Evolutionary conservation across 2,888 invertebrate genomes (phyloP), one percentile per base, ranked within the genome.

Genomic region (Nebria salina): DNA sequence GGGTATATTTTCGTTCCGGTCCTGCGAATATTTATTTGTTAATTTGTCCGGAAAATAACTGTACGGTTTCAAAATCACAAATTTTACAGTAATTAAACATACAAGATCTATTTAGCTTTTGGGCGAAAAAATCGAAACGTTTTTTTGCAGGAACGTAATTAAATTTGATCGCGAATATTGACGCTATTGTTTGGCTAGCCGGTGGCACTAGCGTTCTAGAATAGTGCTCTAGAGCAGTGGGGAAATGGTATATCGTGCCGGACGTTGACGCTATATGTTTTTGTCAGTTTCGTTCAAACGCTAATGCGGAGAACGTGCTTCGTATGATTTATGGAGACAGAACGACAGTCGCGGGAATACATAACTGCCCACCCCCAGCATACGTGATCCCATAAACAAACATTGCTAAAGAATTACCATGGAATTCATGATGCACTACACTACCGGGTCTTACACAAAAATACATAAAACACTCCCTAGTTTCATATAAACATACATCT

Each of bases 251-350:
- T 11, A 15, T 9, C 54, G 66, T 79, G 74, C 74, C 15, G 79
- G 66, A 73, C 54, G 72, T 73, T 73, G 65, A 7, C 15, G 79
- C 43, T 74, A 79, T 79, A 79, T 75, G 73, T 79, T 79, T 79
- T 79, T 79, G 79, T 79, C 79, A 79, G 75, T 79, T 79, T 79
- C 74, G 73, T 79, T 74, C 65, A 79, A 74, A 74, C 43, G 74
- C 75, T 79, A 79, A 79, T 79, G 79, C 79, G 66, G 13, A 26
- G 20, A 74, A 79, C 79, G 79, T 79, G 79, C 65, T 43, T 20
- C 68, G 74, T 79, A 79, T 79, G 79, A 79, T 79, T 79, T 79
- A 79, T 79, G 25, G 79, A 13, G 34, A 5, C 76, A 20, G 25
- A 77, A 77, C 77, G 77, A 77, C 77, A 77, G 77, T 64, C 77